These are phyloP conservation scores for Melanargia galathea DNA, from an alignment of 2,888 invertebrate species.

Conservation along the genomic window DNA sequence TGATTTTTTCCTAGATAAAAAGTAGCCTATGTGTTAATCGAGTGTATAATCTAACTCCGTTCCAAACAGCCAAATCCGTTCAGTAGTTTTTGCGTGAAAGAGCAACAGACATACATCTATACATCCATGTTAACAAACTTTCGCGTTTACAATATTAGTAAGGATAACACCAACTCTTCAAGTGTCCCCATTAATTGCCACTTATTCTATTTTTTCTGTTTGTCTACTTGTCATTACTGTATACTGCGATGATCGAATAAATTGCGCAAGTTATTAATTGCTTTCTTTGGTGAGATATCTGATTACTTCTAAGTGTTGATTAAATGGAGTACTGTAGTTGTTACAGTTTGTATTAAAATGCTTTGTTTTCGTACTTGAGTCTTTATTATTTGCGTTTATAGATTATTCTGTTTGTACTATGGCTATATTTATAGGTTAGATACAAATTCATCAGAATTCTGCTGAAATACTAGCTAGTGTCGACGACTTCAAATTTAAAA, in stretches of 20 bases:
- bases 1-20: too few relatives aligned
- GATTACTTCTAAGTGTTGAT: conserved; percentile 27
- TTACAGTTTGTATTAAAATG: not conserved
- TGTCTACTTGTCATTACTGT: not conserved
- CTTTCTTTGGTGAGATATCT: conserved; percentile 23
- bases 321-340: conserved; percentile 11
- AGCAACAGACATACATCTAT: too few relatives aligned
- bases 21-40: too few relatives aligned
- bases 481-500: too few relatives aligned
- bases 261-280: conserved; percentile 20
- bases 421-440: too few relatives aligned
- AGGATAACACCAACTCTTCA: not conserved
- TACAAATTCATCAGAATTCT: too few relatives aligned
- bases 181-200: conserved; percentile 1
- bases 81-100: too few relatives aligned
- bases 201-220: conserved; percentile 3
- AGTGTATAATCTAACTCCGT: too few relatives aligned
- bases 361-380: conserved; percentile 10
- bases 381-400: not conserved
- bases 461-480: too few relatives aligned
- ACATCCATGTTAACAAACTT: too few relatives aligned
- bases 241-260: conserved; percentile 1
- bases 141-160: not conserved
- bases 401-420: too few relatives aligned
- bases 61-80: too few relatives aligned